Percentiles rank a stretch among this genome's conserved stretches.
Evolutionary conservation across 2,797 vertebrate genomes (phyloP).

Genomic region (Phataginus tricuspis): DNA sequence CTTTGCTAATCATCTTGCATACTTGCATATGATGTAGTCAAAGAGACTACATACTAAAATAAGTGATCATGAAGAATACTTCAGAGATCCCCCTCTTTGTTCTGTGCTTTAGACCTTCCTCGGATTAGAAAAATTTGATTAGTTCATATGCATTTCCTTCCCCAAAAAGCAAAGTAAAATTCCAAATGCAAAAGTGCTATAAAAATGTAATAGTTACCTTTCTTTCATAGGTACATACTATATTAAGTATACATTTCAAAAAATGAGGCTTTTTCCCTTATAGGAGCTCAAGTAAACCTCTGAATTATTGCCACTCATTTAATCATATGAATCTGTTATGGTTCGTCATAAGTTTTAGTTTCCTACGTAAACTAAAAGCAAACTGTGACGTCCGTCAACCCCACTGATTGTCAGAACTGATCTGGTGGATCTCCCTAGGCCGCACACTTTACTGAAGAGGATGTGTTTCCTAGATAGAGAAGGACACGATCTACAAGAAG

Average conservation of each 20-base stretch:
- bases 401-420: not conserved
- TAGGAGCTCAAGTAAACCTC: not conserved
- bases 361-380: conserved; percentile 11
- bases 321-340: not conserved
- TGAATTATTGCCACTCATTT: conserved; percentile 38
- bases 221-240: not conserved
- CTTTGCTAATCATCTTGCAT: not conserved
- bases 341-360: conserved; percentile 14
- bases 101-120: not conserved
- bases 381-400: conserved; percentile 13
- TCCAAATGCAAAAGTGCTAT: not conserved
- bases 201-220: not conserved
- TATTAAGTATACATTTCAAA: not conserved
- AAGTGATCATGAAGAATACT: not conserved
- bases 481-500: not conserved
- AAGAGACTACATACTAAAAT: not conserved
- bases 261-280: not conserved
- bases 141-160: not conserved
- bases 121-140: not conserved
- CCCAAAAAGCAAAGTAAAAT: conserved; percentile 1
- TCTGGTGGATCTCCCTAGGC: not conserved
- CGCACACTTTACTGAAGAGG: not conserved
- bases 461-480: not conserved
- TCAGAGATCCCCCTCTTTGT: not conserved
- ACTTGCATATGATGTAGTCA: not conserved